Evolutionary conservation across 2,113 vertebrate species (phyloP).

Genomic region (Bufo gargarizans): DNA sequence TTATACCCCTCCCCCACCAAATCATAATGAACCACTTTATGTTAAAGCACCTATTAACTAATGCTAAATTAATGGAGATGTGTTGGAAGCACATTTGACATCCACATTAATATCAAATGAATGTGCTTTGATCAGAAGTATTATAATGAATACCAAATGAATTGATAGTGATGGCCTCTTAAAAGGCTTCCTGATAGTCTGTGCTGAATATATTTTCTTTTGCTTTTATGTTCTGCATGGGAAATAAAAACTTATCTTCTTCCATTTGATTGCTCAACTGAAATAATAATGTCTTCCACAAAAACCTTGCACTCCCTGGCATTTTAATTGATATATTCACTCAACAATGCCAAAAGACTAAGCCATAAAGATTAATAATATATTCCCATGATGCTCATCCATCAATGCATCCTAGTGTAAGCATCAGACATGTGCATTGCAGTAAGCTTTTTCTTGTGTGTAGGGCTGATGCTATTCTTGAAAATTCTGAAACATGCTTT

Average conservation of each 20-base stretch:
- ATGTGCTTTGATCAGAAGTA: constrained; percentile 63
- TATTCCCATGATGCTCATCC: constrained; percentile 21
- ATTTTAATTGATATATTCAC: constrained; percentile 44
- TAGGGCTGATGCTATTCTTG: not conserved
- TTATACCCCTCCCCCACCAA: constrained; percentile 69
- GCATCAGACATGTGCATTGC: not conserved
- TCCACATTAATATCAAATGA: constrained; percentile 64
- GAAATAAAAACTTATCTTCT: constrained; percentile 51
- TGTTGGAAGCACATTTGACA: constrained; percentile 67
- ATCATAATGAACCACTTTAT: constrained; percentile 73
- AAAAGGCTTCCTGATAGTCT: constrained; percentile 47
- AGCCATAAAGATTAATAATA: constrained; percentile 24
- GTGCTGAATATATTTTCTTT: constrained; percentile 42
- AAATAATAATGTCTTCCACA: constrained; percentile 47
- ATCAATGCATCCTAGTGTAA: not conserved
- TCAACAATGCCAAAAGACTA: constrained; percentile 33
- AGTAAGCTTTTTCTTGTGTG: not conserved
- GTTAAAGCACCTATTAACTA: constrained; percentile 72
- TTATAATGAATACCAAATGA: constrained; percentile 62
- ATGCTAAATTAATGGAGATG: constrained; percentile 69
- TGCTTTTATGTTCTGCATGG: constrained; percentile 48
- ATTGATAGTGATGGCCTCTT: constrained; percentile 52
- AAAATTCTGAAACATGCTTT: not conserved
- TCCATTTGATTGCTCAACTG: constrained; percentile 27
- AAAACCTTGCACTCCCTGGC: constrained; percentile 20